Base-by-base conservation (phyloP, 2,113 vertebrate genomes). In the Turnix velox region DNA sequence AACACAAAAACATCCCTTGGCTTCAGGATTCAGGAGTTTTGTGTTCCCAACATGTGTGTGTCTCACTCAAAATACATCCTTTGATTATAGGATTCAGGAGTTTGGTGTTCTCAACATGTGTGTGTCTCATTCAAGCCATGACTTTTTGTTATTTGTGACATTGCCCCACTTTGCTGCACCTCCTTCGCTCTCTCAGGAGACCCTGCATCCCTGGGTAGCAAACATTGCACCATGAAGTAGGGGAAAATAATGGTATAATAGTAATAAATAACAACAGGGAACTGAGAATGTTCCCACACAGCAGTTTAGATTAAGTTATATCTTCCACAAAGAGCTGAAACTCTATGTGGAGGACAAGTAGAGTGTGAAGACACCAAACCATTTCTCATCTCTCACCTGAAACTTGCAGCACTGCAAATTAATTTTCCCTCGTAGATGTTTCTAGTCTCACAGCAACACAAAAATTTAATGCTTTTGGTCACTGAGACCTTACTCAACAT, bases 201-300 rank as follows among this genome's bases (percentile, higher is more conserved):
- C 6, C 22, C 69, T 63, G 37, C 15, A 4, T 9, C 17, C 18
- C 57, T 49, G 40, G 33, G 40, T 43, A 76, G 7, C 17, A 81
- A 49, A 33, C 0, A 0, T 14, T 69, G 14, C 23, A 46, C 2
- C 5, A 6, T 5, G 7, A 30, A 51, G 9, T 5, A 18, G 4
- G 19, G 62, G 4, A 31, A 10, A 33, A 59, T 17, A 4, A 13
- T 20, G 5, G 3, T 31, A 8, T 33, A 6, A 30, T 1, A 7
- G 7, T 18, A 18, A 7, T 23, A 40, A 61, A 31, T 18, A 10
- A 59, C 19, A 74, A 22, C 6, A 69, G 25, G 3, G 1, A 54
- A 14, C 9, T 52, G 10, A 28, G 18, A 14, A 33, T 20, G 8
- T 45, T 55, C 57, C 31, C 33, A 20, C 6, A 18, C 4, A 40